phyloP scores from a whole-genome alignment of 2,888 invertebrate genomes.

The Yponomeuta plumbellus region DNA sequence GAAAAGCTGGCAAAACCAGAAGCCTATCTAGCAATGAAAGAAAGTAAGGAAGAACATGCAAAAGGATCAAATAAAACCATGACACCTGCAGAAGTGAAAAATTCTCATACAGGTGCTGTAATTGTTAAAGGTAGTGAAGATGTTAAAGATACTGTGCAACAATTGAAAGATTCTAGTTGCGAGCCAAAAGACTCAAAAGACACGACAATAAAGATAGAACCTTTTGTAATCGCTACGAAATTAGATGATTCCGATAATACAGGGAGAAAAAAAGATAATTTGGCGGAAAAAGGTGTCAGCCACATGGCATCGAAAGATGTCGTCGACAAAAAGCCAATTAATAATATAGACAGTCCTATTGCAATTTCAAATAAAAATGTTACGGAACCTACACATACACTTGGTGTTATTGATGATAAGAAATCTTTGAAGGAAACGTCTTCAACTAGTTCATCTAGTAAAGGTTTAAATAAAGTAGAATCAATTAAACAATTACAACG shows the following conservation, averaged over 20 bases:
- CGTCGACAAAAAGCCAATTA: neutral
- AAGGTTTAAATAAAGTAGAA: conserved; percentile 15
- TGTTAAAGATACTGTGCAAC: neutral
- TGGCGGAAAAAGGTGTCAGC: neutral
- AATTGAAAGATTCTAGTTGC: neutral
- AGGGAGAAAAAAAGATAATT: neutral
- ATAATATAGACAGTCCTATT: neutral
- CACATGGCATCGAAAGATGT: neutral
- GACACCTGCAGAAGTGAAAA: neutral
- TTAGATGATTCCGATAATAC: neutral
- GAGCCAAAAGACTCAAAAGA: conserved; percentile 6
- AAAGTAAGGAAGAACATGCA: neutral
- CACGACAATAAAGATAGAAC: conserved; percentile 11
- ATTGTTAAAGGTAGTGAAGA: neutral
- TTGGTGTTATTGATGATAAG: neutral
- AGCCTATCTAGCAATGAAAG: neutral
- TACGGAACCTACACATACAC: conserved; percentile 20
- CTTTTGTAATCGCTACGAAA: conserved; percentile 5
- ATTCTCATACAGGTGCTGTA: neutral
- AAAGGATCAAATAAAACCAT: neutral
- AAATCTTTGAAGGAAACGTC: neutral
- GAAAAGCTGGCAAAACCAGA: neutral
- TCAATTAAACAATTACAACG: conserved; percentile 40
- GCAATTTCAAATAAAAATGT: conserved; percentile 21
- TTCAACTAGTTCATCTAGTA: neutral